These are phyloP conservation scores for Mesaphorura yosii DNA, from an alignment of 1,140 invertebrate species.

Conservation along the genomic window DNA sequence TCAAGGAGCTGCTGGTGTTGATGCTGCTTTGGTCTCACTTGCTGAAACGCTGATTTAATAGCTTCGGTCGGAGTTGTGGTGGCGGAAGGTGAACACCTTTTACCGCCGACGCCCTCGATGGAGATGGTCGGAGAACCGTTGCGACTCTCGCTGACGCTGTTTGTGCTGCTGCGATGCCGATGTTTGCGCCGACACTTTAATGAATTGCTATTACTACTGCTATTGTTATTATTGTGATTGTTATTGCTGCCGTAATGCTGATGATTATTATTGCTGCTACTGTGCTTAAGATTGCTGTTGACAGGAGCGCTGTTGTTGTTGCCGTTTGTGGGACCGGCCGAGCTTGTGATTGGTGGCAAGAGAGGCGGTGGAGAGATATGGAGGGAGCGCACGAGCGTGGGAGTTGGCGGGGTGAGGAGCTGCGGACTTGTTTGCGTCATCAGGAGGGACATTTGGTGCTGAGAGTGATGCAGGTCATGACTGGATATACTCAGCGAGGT, in stretches of 20 bases:
- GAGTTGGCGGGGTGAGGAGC: not conserved
- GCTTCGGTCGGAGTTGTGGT: not conserved
- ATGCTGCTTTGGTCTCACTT: conserved; percentile 26
- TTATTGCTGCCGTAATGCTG: too few species aligned
- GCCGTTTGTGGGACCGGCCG: not conserved
- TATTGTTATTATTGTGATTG: not conserved
- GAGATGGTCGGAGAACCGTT: not conserved
- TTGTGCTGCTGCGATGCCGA: not conserved
- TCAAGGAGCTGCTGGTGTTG: not conserved
- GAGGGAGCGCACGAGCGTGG: not conserved
- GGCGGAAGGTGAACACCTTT: not conserved
- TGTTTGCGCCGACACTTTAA: not conserved
- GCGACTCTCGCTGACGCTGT: not conserved
- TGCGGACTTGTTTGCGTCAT: not conserved
- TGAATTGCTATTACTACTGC: not conserved
- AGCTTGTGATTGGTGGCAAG: too few species aligned
- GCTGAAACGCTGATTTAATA: conserved; percentile 25
- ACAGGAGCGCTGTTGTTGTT: not conserved
- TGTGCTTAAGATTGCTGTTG: conserved; percentile 1
- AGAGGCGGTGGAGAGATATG: conserved; percentile 4
- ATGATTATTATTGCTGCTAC: conserved; percentile 10
- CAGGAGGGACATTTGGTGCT: conserved; percentile 1
- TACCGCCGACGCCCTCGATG: not conserved
- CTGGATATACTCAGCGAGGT: not conserved
- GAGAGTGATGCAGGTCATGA: not conserved